Percentiles rank a stretch among this genome's conserved stretches.
Evolutionary conservation across 2,113 vertebrate species (phyloP).

Genomic region (Corythoichthys haematopterus): DNA sequence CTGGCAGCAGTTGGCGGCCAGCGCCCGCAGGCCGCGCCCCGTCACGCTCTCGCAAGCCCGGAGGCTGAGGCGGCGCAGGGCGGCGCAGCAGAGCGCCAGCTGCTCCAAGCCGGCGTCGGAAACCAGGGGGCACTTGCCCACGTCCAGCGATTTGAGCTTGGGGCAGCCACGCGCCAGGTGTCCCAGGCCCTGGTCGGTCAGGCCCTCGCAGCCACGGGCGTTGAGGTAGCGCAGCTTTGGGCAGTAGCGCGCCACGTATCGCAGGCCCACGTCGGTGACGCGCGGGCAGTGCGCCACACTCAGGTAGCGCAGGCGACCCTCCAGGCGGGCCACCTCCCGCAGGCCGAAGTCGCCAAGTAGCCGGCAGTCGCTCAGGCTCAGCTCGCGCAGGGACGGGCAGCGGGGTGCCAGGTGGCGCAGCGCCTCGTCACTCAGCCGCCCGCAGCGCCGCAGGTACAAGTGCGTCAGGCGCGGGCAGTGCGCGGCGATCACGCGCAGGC

Average conservation of each 20-base stretch:
- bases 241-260: constrained; percentile 96
- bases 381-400: constrained; percentile 84
- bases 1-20: constrained; percentile 93
- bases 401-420: constrained; percentile 91
- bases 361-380: constrained; percentile 95
- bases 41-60: constrained; percentile 92
- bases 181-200: constrained; percentile 93
- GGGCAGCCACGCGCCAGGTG: constrained; percentile 93
- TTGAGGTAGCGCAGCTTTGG: constrained; percentile 96
- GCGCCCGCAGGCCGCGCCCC: constrained; percentile 85
- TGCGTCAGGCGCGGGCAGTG: constrained; percentile 96
- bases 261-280: constrained; percentile 93
- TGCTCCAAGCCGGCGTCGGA: constrained; percentile 88
- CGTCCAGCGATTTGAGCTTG: constrained; percentile 90
- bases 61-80: constrained; percentile 88
- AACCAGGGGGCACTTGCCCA: constrained; percentile 93
- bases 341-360: constrained; percentile 91
- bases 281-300: constrained; percentile 95
- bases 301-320: constrained; percentile 89
- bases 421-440: constrained; percentile 89
- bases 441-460: constrained; percentile 93
- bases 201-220: constrained; percentile 91
- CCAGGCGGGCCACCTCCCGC: constrained; percentile 91
- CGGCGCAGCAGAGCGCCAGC: constrained; percentile 90
- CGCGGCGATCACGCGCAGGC: constrained; percentile 90